Evolutionary conservation across 2,797 vertebrate species (phyloP), one percentile per base, ranked within the genome.

Genomic region (Odontamblyopus lacepedii): DNA sequence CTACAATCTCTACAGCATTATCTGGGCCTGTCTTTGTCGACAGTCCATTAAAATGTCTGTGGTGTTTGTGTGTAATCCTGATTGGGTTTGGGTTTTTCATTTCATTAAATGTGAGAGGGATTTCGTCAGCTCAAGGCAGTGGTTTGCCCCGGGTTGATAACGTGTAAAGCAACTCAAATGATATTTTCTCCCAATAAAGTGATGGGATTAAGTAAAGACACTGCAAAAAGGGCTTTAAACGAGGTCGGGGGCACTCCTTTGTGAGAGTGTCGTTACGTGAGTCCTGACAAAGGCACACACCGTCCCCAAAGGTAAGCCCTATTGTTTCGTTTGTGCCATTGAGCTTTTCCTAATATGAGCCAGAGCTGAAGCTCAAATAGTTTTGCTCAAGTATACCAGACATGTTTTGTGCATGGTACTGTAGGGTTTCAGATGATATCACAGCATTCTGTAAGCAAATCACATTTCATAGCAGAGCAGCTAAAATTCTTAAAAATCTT

Each of bases 81-180:
- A 75, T 80, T 72, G 53, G 66, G 71, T 73, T 78, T 69, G 65
- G 62, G 41, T 57, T 75, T 79, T 84, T 83, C 73, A 41, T 86
- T 86, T 90, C 80, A 83, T 88, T 83, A 79, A 76, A 83, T 60
- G 64, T 30, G 63, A 79, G 78, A 32, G 61, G 66, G 79, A 83
- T 89, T 85, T 88, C 78, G 81, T 86, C 80, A 82, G 81, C 81
- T 65, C 13, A 66, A 78, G 86, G 77, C 72, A 73, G 67, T 70
- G 41, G 79, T 80, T 79, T 73, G 79, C 64, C 44, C 19, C 48
- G 0, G 80, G 75, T 80, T 82, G 63, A 77, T 53, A 70, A 77
- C 69, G 71, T 78, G 64, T 69, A 70, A 74, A 73, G 66, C 78
- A 71, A 68, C 56, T 65, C 41, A 64, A 79, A 74, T 65, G 3